Evolutionary conservation across 1,140 invertebrate genomes (phyloP), one percentile per base, ranked within the genome.

Genomic region (Drosophila funebris): DNA sequence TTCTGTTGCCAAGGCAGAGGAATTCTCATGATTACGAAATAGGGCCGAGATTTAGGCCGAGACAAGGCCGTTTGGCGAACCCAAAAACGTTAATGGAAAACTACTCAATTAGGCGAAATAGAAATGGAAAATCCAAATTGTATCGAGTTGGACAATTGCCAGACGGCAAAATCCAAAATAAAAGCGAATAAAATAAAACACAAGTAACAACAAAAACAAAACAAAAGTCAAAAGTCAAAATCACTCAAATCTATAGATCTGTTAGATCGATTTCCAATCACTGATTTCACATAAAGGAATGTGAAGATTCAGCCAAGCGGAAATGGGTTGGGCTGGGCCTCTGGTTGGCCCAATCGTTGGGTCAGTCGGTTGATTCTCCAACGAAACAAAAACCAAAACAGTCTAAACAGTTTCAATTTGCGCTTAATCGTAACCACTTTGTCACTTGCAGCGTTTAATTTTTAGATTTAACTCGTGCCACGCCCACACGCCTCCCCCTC

Each of bases 31-130:
- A 62, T 75, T 87, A 73, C 75, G 78, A 83, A 71, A 81, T 71
- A 63, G 77, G 52, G 76, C 41, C 27, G 57, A 48, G 16, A 4
- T 27, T 13, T 13, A 16, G 33, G 9, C n/a, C n/a, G 39, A 31
- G 52, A 46, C 52, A 73, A 60, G 63, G 63, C 37, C 56, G 41
- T 36, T 41, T 64, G 37, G 16, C 50, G 29, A 68, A 48, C 33
- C 64, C 44, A 33, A 58, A 67, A 50, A 24, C 9, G 43, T 36
- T 54, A 75, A 78, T 82, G 72, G 67, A 87, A 87, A 83, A 83
- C 84, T 88, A 87, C 83, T 87, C 76, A 87, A 87, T 87, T 87
- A 88, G 75, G 18, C 60, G 44, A 82, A 78, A 71, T 73, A 67
- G 24, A 83, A 73, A 58, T 33, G 44, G 24, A 29, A 48, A 48